These are phyloP conservation scores for Microtus californicus DNA, from an alignment of 2,797 vertebrate species.

Conservation along the genomic window DNA sequence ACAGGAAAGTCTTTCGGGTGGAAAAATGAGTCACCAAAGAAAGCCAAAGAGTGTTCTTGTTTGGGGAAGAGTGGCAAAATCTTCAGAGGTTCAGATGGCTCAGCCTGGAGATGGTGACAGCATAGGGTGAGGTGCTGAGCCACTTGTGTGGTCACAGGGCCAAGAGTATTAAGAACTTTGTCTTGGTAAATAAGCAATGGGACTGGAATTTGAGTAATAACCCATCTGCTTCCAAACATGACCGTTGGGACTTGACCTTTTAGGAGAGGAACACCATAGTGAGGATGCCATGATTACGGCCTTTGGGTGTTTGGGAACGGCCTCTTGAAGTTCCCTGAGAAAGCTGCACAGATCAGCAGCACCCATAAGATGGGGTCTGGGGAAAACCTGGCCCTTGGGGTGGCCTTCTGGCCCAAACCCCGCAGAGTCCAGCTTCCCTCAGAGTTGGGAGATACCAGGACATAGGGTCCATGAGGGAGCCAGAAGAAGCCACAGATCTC, in stretches of 20 bases:
- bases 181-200: background rate
- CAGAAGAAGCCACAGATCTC: background rate
- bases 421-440: background rate
- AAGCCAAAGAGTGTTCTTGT: slow-evolving; percentile 23
- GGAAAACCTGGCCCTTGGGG: accelerated
- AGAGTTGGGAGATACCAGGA: background rate
- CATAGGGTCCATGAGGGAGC: background rate
- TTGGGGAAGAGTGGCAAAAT: background rate
- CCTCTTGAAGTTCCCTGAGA: background rate
- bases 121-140: background rate
- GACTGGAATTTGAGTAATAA: background rate
- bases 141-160: background rate
- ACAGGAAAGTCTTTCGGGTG: background rate
- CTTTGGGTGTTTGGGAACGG: background rate
- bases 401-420: background rate
- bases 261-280: background rate
- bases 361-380: background rate
- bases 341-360: accelerated
- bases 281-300: background rate
- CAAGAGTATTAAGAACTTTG: background rate
- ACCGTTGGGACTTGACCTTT: background rate
- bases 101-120: too few species aligned
- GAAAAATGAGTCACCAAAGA: background rate
- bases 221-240: background rate
- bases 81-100: background rate